Conservation (phyloP, 2,113 vertebrate species). For the Ovis canadensis region DNA sequence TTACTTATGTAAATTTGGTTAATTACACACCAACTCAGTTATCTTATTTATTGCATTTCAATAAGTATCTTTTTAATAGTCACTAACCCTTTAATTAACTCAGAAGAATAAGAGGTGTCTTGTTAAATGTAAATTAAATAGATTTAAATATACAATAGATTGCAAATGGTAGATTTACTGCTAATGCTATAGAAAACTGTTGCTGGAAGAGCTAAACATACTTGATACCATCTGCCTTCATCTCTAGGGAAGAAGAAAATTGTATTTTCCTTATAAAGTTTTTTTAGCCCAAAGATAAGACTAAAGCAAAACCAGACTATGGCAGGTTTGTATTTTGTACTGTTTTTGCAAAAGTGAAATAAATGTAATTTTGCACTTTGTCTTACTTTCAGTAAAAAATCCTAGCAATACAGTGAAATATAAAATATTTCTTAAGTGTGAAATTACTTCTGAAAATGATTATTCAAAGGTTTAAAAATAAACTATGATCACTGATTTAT, state of each 20-base stretch:
- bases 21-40: slow-evolving; percentile 81
- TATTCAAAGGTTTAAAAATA: slow-evolving; percentile 30
- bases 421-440: neutral
- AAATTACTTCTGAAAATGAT: slow-evolving; percentile 29
- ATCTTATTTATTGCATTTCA: slow-evolving; percentile 82
- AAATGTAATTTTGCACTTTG: neutral
- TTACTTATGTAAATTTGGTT: slow-evolving; percentile 80
- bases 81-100: slow-evolving; percentile 81
- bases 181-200: slow-evolving; percentile 66
- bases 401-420: neutral
- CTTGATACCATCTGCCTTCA: slow-evolving; percentile 56
- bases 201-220: slow-evolving; percentile 54
- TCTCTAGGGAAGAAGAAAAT: slow-evolving; percentile 34
- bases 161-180: slow-evolving; percentile 76
- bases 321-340: neutral
- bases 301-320: neutral
- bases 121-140: slow-evolving; percentile 83
- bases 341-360: neutral
- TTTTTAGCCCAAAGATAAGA: slow-evolving; percentile 17
- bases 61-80: slow-evolving; percentile 78
- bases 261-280: neutral
- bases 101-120: slow-evolving; percentile 78
- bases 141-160: slow-evolving; percentile 79
- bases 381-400: neutral
- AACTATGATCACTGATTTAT: neutral